Percentiles rank a stretch among this genome's conserved stretches.
These are phyloP conservation scores for Ceryle rudis DNA, from an alignment of 2,797 vertebrate genomes.

Conservation along the genomic window DNA sequence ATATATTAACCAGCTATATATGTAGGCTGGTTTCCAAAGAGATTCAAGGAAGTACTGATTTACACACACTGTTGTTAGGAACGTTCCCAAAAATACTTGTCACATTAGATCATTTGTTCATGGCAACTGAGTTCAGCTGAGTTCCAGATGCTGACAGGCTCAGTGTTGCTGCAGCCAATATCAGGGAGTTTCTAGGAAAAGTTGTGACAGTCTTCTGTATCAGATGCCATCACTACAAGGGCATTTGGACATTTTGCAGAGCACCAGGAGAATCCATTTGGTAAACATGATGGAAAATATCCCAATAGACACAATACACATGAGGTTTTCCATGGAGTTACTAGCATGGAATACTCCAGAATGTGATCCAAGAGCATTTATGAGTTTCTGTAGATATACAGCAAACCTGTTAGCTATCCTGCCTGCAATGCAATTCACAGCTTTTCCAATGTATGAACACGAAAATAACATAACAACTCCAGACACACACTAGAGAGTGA, in stretches of 20 bases:
- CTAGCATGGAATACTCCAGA: background rate
- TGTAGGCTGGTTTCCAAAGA: background rate
- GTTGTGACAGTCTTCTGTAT: background rate
- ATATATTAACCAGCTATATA: background rate
- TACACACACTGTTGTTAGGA: background rate
- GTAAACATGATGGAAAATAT: background rate
- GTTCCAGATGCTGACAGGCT: background rate
- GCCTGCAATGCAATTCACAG: background rate
- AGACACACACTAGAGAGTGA: fast-evolving
- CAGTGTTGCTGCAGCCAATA: fast-evolving
- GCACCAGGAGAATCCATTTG: background rate
- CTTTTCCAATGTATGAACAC: background rate
- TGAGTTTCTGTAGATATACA: background rate
- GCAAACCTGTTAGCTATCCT: background rate
- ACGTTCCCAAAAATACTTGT: background rate
- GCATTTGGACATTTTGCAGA: background rate
- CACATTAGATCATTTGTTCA: fast-evolving
- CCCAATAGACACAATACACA: background rate
- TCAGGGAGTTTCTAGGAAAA: background rate
- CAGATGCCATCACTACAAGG: background rate
- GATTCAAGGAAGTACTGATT: background rate
- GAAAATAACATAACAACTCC: background rate
- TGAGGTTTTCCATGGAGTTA: background rate
- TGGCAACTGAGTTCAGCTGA: background rate
- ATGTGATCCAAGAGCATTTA: fast-evolving